phyloP scores from a whole-genome alignment of 2,888 invertebrate species.

The Asteroscopus sphinx region DNA sequence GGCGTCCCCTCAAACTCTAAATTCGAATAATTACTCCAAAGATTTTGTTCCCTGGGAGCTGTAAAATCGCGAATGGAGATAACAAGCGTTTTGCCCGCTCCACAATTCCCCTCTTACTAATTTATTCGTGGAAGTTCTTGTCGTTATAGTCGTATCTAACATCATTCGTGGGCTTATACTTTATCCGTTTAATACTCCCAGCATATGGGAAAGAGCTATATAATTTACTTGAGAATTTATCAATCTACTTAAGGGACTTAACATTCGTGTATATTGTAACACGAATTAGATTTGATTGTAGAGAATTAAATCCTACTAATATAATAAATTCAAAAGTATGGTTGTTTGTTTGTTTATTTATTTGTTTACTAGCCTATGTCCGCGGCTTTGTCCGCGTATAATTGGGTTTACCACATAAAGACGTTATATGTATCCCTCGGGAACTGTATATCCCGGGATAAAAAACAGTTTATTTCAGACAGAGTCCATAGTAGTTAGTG shows the following conservation, averaged over 20 bases:
- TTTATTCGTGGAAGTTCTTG: conserved; percentile 81
- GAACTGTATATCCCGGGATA: too few species aligned
- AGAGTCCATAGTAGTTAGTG: too few species aligned
- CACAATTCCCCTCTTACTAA: conserved; percentile 72
- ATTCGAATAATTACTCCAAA: conserved; percentile 71
- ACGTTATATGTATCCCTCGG: too few species aligned
- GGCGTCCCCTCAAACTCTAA: conserved; percentile 56
- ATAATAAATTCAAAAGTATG: too few species aligned
- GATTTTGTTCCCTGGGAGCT: conserved; percentile 71
- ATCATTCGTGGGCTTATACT: conserved; percentile 74
- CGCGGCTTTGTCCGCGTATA: too few species aligned
- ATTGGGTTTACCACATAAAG: too few species aligned
- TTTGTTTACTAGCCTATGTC: too few species aligned
- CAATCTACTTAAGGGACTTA: conserved; percentile 58
- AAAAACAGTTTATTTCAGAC: too few species aligned
- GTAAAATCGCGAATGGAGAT: conserved; percentile 78
- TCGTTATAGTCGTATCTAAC: conserved; percentile 75
- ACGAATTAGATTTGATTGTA: conserved; percentile 42
- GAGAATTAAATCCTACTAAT: too few species aligned
- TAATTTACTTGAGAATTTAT: conserved; percentile 69
- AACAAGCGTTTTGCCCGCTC: conserved; percentile 74
- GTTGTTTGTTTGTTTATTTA: too few species aligned
- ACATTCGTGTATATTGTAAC: conserved; percentile 40
- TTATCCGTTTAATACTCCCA: conserved; percentile 72
- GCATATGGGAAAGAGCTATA: conserved; percentile 69